These are phyloP conservation scores for Dryas iulia DNA, from an alignment of 1,140 invertebrate genomes.

Conservation along the genomic window DNA sequence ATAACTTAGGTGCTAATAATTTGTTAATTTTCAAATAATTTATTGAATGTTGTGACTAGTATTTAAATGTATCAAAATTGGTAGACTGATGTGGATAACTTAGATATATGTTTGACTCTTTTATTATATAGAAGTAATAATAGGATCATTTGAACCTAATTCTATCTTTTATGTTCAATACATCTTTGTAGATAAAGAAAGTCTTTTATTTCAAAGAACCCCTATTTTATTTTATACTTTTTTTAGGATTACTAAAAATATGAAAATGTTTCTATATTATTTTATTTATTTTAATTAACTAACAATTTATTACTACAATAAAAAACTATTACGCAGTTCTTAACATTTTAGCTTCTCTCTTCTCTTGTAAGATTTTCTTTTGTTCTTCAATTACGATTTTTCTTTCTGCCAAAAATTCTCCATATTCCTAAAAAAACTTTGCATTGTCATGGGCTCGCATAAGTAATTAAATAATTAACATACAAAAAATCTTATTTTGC, in stretches of 20 bases:
- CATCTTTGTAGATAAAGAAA: constrained; percentile 11
- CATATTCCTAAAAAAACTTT: constrained; percentile 84
- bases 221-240: too few species aligned
- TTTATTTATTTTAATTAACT: constrained; percentile 9
- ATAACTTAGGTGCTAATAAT: constrained; percentile 33
- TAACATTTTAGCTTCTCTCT: constrained; percentile 95
- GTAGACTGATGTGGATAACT: constrained; percentile 32
- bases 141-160: not conserved
- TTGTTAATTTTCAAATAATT: constrained; percentile 39
- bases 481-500: not conserved
- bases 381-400: constrained; percentile 87
- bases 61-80: constrained; percentile 14
- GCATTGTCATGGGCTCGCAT: too few species aligned
- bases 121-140: not conserved
- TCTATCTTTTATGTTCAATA: constrained; percentile 20
- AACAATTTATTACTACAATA: constrained; percentile 15
- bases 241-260: too few species aligned
- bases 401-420: constrained; percentile 90
- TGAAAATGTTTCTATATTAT: constrained; percentile 7
- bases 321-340: constrained; percentile 81
- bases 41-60: constrained; percentile 39
- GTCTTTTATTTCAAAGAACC: constrained; percentile 10
- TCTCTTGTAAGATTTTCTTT: constrained; percentile 89
- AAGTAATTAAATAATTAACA: not conserved
- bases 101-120: constrained; percentile 8